These are phyloP conservation scores for Podotricha telesiphe DNA, from an alignment of 2,888 invertebrate genomes.

Conservation along the genomic window DNA sequence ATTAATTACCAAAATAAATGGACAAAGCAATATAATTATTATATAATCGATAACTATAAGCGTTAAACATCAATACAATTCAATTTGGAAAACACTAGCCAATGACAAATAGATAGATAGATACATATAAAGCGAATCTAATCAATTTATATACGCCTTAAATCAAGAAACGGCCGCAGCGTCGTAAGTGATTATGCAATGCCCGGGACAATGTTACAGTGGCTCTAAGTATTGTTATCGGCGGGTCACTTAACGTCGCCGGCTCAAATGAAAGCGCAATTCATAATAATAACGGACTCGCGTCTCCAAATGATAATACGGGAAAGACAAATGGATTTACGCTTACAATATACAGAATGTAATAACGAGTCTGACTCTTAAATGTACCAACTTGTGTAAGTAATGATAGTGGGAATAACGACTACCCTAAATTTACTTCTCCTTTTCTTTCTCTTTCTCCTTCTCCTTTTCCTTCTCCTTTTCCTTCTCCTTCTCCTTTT, in stretches of 20 bases:
- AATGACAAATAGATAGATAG: slow-evolving; percentile 25
- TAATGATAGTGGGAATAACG: slow-evolving; percentile 40
- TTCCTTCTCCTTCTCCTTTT: slow-evolving; percentile 55
- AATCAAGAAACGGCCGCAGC: background rate
- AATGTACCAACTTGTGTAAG: slow-evolving; percentile 52
- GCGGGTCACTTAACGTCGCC: slow-evolving; percentile 35
- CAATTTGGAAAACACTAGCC: slow-evolving; percentile 35
- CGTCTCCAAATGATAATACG: slow-evolving; percentile 62
- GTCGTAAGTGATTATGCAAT: background rate
- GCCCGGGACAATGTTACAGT: too few species aligned
- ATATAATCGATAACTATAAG: slow-evolving; percentile 40
- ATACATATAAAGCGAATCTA: slow-evolving; percentile 52
- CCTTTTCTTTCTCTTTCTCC: slow-evolving; percentile 81
- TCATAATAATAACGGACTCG: slow-evolving; percentile 53
- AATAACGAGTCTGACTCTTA: slow-evolving; percentile 70
- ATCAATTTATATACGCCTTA: slow-evolving; percentile 45
- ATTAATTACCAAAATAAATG: slow-evolving; percentile 32
- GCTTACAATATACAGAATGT: slow-evolving; percentile 73
- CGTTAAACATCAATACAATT: slow-evolving; percentile 36
- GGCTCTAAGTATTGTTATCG: background rate
- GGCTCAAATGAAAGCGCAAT: slow-evolving; percentile 49
- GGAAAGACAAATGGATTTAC: slow-evolving; percentile 83
- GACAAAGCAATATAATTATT: slow-evolving; percentile 40
- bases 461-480: too few species aligned
- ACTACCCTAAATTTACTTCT: slow-evolving; percentile 56